Percentiles rank a stretch among this genome's conserved stretches.
Evolutionary conservation across 1,140 invertebrate genomes (phyloP).

Genomic region (Melanaphis sacchari): DNA sequence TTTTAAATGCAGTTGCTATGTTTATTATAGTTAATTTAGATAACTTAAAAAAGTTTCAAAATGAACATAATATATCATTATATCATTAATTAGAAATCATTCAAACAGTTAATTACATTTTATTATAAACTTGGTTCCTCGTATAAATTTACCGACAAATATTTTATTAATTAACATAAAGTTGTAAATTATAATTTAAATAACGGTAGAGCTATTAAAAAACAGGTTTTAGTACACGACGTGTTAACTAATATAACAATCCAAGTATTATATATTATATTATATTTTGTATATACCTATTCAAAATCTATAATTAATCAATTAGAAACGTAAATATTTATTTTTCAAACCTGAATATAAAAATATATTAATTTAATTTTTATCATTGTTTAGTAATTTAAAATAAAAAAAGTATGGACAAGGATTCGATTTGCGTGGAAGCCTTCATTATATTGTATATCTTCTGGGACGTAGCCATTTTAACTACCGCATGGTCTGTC

Average conservation of each 20-base stretch:
- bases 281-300: background rate
- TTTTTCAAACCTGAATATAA: background rate
- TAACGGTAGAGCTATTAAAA: background rate
- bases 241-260: background rate
- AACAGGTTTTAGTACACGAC: background rate
- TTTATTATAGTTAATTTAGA: background rate
- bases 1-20: background rate
- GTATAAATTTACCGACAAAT: background rate
- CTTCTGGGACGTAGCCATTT: background rate
- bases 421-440: background rate
- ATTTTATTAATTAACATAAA: slow-evolving; percentile 23
- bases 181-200: slow-evolving; percentile 12
- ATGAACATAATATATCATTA: background rate
- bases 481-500: background rate
- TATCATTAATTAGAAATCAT: background rate
- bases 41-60: background rate
- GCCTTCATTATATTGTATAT: background rate
- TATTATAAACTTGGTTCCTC: background rate
- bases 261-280: background rate
- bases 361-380: slow-evolving; percentile 1
- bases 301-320: background rate
- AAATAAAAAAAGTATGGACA: background rate
- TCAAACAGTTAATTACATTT: slow-evolving; percentile 7
- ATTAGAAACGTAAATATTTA: slow-evolving; percentile 9
- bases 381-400: background rate